Conservation (phyloP, 2,113 vertebrate genomes). For the Hyla sarda region DNA sequence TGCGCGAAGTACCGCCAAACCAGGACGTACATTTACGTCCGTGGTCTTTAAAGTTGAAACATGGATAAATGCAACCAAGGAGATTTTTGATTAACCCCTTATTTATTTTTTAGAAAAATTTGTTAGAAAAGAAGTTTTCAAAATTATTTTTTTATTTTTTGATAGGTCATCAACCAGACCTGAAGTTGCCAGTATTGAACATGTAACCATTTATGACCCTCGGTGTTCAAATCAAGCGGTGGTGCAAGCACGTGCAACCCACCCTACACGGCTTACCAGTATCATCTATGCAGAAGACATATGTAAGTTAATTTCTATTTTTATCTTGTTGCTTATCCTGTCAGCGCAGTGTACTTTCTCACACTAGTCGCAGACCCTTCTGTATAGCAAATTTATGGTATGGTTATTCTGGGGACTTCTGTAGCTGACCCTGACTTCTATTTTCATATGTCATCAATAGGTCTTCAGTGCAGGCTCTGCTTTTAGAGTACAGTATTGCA, state of each 20-base stretch:
- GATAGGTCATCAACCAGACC: slow-evolving; percentile 92
- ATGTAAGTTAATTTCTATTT: slow-evolving; percentile 72
- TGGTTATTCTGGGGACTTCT: neutral
- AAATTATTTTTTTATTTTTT: neutral
- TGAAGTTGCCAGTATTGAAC: slow-evolving; percentile 89
- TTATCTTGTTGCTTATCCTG: neutral
- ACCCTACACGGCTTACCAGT: slow-evolving; percentile 76
- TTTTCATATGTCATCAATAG: neutral
- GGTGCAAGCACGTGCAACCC: slow-evolving; percentile 86
- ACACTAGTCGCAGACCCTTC: neutral
- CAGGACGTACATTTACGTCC: too few species aligned
- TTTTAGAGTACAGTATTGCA: too few species aligned
- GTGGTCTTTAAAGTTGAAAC: too few species aligned
- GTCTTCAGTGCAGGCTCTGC: too few species aligned
- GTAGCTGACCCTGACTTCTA: neutral
- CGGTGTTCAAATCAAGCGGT: slow-evolving; percentile 88
- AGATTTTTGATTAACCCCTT: too few species aligned
- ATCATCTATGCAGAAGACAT: slow-evolving; percentile 93
- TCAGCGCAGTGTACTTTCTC: neutral
- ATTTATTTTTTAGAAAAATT: too few species aligned
- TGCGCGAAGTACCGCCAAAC: too few species aligned
- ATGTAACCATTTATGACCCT: slow-evolving; percentile 69
- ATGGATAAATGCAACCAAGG: too few species aligned
- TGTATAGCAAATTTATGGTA: neutral
- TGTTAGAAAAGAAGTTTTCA: too few species aligned